Base-by-base conservation (phyloP, 2,113 vertebrate genomes). In the Brachypodius melanocephalos region DNA sequence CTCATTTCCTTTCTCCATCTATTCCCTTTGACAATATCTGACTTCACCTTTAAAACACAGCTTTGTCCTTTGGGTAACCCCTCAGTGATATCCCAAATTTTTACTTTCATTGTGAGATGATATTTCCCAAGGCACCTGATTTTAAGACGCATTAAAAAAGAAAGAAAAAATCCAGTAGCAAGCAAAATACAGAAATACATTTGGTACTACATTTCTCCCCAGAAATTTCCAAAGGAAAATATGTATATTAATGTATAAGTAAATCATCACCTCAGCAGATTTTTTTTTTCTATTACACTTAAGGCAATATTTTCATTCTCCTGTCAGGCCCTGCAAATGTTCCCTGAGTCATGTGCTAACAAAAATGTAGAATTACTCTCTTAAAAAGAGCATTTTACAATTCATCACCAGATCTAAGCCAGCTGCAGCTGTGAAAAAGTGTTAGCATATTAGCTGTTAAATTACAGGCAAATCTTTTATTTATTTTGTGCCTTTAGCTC, bases 401-500 rank as follows among this genome's bases (percentile, higher is more conserved):
- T 96, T 95, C 93, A 96, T 95, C 90, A 89, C 80, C 68, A 82
- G 65, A 67, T 38, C 72, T 89, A 82, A 96, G 91, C 38, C 86
- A 95, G 95, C 90, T 96, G 95, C 91, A 97, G 96, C 76, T 90
- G 73, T 63, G 46, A 42, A 42, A 80, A 90, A 91, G 28, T 5
- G 22, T 94, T 82, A 91, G 57, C 92, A 75, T 90, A 96, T 97
- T 91, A 96, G 83, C 71, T 94, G 65, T 61, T 78, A 45, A 45
- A 93, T 91, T 87, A 77, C 20, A 83, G 63, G 74, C 75, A 96
- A 83, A 95, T 65, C 89, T 92, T 85, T 91, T 94, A 93, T 95
- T 97, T 97, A 96, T 92, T 90, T 94, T 63, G 46, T 59, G 79
- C 91, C 66, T 81, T 96, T 75, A 95, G 68, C 92, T 95, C 65